Conservation (phyloP, 2,888 invertebrate genomes). For the Eledona agricola region DNA sequence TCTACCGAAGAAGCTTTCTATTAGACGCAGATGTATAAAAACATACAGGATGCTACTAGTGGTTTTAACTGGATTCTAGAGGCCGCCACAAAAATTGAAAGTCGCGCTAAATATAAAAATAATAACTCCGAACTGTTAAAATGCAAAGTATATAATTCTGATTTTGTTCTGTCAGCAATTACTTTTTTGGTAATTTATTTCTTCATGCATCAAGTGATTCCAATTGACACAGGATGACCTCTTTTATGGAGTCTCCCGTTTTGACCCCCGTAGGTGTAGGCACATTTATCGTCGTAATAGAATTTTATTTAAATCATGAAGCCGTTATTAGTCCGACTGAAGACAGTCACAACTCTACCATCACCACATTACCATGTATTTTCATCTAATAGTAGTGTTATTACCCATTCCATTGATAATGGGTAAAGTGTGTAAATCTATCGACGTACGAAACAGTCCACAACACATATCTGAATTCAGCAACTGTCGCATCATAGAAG, state of each 20-base stretch:
- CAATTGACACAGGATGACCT: conserved; percentile 8
- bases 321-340: conserved; percentile 13
- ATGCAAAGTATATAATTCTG: too few relatives aligned
- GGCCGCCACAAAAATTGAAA: too few relatives aligned
- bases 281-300: conserved; percentile 10
- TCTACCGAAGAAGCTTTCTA: too few relatives aligned
- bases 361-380: background rate
- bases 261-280: conserved; percentile 22
- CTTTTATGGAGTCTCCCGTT: background rate
- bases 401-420: background rate
- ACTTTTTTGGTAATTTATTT: too few relatives aligned
- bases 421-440: conserved; percentile 65
- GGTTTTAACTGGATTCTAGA: too few relatives aligned
- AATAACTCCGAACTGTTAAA: too few relatives aligned
- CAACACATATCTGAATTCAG: conserved; percentile 56
- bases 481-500: conserved; percentile 81
- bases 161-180: too few relatives aligned
- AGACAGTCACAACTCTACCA: background rate
- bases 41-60: too few relatives aligned
- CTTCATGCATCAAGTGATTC: too few relatives aligned
- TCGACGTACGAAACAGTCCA: conserved; percentile 68
- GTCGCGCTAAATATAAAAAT: too few relatives aligned
- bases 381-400: too few relatives aligned
- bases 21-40: too few relatives aligned
- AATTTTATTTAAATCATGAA: conserved; percentile 5